phyloP scores from a whole-genome alignment of 2,113 vertebrate species.

The Myiopsitta monachus region DNA sequence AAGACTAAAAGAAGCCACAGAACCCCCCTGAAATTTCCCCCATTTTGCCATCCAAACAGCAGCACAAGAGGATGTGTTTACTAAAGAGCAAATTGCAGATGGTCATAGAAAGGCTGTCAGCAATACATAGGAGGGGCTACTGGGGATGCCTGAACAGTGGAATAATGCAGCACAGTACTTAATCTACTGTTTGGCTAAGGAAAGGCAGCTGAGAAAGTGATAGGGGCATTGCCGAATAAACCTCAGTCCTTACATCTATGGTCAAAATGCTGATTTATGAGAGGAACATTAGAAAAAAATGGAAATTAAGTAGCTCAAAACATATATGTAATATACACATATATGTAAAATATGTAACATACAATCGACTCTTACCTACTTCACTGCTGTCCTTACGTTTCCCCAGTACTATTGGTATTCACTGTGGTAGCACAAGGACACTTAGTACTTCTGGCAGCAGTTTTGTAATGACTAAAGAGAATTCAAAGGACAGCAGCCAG shows the following conservation, averaged over 20 bases:
- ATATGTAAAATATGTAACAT: background rate
- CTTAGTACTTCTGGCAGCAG: constrained; percentile 54
- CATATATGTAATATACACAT: background rate
- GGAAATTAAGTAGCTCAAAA: background rate
- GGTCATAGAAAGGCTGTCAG: background rate
- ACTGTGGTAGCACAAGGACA: constrained; percentile 31
- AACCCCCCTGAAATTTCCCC: background rate
- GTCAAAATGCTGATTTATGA: background rate
- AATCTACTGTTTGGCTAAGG: background rate
- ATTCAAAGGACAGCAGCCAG: constrained; percentile 48
- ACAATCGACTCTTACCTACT: background rate
- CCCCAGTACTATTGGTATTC: constrained; percentile 28
- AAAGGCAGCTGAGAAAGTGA: background rate
- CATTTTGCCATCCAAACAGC: background rate
- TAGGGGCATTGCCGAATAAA: background rate
- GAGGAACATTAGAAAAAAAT: background rate
- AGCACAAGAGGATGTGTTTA: background rate
- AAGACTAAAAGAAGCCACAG: background rate
- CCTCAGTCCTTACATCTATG: background rate
- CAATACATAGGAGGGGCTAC: background rate
- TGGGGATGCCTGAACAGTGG: background rate
- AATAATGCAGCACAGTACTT: rapidly evolving
- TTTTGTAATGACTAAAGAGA: constrained; percentile 49
- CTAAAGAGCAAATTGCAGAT: background rate
- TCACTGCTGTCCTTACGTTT: background rate